Evolutionary conservation across 1,140 invertebrate species (phyloP).

Genomic region (Apis laboriosa): DNA sequence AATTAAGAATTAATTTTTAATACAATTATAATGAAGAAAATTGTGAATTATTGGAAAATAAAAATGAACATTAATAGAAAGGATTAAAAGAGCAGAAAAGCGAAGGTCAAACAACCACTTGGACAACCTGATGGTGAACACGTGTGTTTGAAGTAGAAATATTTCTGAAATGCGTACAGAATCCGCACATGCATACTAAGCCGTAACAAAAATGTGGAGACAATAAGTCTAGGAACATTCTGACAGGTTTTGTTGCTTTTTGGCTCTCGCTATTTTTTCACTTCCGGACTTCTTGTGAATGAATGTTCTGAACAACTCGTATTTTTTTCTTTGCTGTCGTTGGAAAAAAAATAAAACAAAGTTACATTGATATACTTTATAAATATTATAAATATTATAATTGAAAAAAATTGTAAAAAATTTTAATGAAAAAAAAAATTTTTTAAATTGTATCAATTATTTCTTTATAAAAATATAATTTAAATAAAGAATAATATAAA

Average conservation of each 20-base stretch:
- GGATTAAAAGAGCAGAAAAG: neutral
- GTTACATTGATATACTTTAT: too few relatives aligned
- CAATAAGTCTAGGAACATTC: slow-evolving; percentile 2
- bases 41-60: neutral
- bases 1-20: neutral
- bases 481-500: too few relatives aligned
- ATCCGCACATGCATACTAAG: slow-evolving; percentile 8
- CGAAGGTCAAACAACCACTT: slow-evolving; percentile 26
- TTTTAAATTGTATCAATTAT: neutral
- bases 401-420: neutral
- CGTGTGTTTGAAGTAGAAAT: slow-evolving; percentile 22
- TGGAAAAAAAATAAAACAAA: neutral
- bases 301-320: neutral
- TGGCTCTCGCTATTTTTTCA: slow-evolving; percentile 9
- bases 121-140: slow-evolving; percentile 31
- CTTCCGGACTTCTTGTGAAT: slow-evolving; percentile 19
- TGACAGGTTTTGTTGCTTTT: slow-evolving; percentile 2
- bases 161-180: slow-evolving; percentile 25
- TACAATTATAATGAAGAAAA: neutral
- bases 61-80: neutral
- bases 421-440: neutral
- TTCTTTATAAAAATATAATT: too few relatives aligned
- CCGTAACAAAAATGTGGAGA: neutral
- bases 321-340: neutral
- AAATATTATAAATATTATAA: neutral